Percentiles rank a stretch among this genome's conserved stretches.
Evolutionary conservation across 1,140 invertebrate genomes (phyloP).

Genomic region (Zelostemma sp.): DNA sequence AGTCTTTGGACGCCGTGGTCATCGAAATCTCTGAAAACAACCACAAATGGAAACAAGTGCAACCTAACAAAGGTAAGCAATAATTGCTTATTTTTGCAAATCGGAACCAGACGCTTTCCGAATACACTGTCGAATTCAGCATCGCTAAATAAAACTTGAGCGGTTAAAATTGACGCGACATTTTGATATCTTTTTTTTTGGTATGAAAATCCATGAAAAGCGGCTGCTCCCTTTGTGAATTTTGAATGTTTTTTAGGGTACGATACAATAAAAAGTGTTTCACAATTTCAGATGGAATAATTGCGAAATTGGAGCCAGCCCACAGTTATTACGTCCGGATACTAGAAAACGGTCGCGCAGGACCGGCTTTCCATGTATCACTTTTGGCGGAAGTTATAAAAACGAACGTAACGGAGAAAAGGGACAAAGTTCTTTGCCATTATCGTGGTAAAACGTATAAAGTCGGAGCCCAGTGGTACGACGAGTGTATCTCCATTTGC

Average conservation of each 20-base stretch:
- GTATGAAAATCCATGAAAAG: no score
- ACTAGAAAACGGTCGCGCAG: constrained; percentile 52
- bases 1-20: constrained; percentile 51
- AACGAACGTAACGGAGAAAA: constrained; percentile 59
- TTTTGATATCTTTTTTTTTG: no score
- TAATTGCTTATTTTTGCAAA: no score
- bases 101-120: no score
- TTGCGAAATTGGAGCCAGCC: constrained; percentile 62
- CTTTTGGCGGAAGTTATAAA: constrained; percentile 63
- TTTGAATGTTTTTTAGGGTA: no score
- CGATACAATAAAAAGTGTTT: no score
- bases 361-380: constrained; percentile 57
- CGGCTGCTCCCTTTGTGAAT: no score
- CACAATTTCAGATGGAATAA: constrained; percentile 55
- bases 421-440: constrained; percentile 65
- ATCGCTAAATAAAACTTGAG: no score
- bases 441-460: constrained; percentile 74
- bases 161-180: no score
- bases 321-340: constrained; percentile 64
- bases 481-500: constrained; percentile 82
- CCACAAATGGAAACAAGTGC: constrained; percentile 62
- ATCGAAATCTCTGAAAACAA: constrained; percentile 66
- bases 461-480: constrained; percentile 75
- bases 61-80: constrained; percentile 61
- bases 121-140: no score